Conservation (phyloP, 2,797 vertebrate species). For the Sus cebifrons region DNA sequence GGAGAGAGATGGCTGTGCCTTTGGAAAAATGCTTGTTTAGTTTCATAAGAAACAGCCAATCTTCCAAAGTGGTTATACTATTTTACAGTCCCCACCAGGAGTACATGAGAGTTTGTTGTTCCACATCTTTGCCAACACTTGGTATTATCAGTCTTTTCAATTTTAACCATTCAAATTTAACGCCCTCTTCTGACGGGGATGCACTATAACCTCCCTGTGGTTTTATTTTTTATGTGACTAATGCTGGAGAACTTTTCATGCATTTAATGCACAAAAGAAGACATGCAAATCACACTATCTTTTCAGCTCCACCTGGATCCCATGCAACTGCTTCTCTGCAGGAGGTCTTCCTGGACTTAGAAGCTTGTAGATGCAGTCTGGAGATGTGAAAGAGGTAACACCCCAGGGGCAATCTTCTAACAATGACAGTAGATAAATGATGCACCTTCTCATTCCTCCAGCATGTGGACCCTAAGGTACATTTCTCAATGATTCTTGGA, state of each 20-base stretch:
- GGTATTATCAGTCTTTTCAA: not conserved
- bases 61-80: not conserved
- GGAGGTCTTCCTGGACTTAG: not conserved
- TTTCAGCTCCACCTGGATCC: not conserved
- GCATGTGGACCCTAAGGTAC: not conserved
- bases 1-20: not conserved
- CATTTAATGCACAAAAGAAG: not conserved
- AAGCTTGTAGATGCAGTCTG: not conserved
- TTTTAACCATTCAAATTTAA: not conserved
- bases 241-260: not conserved
- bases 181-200: not conserved
- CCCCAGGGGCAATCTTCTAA: not conserved
- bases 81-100: not conserved
- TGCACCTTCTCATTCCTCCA: not conserved
- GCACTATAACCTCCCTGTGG: rapidly evolving
- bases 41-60: not conserved
- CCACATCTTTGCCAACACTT: not conserved
- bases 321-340: not conserved
- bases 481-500: not conserved
- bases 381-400: not conserved
- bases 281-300: not conserved
- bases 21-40: not conserved
- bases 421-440: not conserved
- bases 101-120: not conserved
- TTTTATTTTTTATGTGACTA: not conserved